These are phyloP conservation scores for Polydesmus complanatus DNA, from an alignment of 2,888 invertebrate species.

Conservation along the genomic window DNA sequence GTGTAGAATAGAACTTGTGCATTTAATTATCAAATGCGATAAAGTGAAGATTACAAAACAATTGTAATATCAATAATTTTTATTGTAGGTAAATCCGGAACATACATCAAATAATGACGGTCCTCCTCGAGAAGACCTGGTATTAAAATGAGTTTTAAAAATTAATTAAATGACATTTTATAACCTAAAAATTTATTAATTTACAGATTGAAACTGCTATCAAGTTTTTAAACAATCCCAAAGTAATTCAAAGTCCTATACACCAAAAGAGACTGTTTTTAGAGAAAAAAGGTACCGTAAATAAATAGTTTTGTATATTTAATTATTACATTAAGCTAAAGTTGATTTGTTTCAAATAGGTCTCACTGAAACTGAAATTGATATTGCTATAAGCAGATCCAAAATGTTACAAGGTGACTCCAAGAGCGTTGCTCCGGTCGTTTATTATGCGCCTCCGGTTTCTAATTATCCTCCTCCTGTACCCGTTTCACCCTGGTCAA, in stretches of 20 bases:
- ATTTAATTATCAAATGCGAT: too few species aligned
- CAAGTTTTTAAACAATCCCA: slow-evolving; percentile 73
- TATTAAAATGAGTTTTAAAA: too few species aligned
- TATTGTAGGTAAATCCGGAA: too few species aligned
- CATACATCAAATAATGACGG: too few species aligned
- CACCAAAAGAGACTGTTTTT: slow-evolving; percentile 60
- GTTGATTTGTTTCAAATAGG: neutral
- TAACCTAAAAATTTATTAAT: too few species aligned
- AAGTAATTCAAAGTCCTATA: slow-evolving; percentile 58
- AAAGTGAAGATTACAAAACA: too few species aligned
- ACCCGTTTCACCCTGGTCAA: slow-evolving; percentile 25
- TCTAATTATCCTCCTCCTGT: slow-evolving; percentile 5
- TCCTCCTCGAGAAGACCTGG: too few species aligned
- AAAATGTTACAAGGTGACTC: neutral
- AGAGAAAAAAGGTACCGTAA: neutral
- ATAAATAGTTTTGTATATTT: too few species aligned
- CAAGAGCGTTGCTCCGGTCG: neutral
- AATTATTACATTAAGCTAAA: too few species aligned
- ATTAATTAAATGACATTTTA: too few species aligned
- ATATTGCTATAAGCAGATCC: neutral
- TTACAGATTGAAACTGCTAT: slow-evolving; percentile 67
- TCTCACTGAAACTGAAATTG: neutral
- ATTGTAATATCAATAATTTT: too few species aligned
- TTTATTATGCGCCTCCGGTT: slow-evolving; percentile 19
- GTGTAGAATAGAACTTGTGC: too few species aligned